Percentiles rank a stretch among this genome's conserved stretches.
phyloP scores from a whole-genome alignment of 2,113 vertebrate species.

The Haliaeetus leucogaster region DNA sequence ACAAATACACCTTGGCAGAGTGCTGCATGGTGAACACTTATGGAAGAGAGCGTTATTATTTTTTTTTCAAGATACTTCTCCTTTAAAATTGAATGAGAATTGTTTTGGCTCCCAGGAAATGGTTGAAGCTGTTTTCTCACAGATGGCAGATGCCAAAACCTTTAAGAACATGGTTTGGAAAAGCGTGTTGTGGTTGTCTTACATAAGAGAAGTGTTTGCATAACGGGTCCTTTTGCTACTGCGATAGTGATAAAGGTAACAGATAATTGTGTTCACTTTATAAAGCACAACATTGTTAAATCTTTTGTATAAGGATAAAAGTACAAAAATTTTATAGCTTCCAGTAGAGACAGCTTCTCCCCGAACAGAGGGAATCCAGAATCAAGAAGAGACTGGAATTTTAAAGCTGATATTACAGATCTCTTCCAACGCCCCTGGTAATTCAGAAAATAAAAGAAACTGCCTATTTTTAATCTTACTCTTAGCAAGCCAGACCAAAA shows the following conservation, averaged over 20 bases:
- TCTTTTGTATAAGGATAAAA: not conserved
- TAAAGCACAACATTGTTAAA: not conserved
- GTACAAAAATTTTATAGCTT: not conserved
- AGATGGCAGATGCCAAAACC: not conserved
- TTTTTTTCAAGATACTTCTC: not conserved
- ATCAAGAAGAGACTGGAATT: conserved; percentile 8
- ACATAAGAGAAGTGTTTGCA: not conserved
- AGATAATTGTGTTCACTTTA: not conserved
- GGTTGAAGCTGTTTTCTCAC: not conserved
- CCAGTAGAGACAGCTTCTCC: not conserved
- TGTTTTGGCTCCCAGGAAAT: not conserved
- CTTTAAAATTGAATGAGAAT: not conserved
- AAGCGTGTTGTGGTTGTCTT: not conserved
- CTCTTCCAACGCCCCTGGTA: not conserved
- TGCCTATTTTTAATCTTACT: not conserved
- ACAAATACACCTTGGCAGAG: not conserved
- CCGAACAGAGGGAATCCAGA: not conserved
- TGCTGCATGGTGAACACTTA: not conserved
- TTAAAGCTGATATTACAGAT: not conserved
- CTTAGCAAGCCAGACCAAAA: not conserved
- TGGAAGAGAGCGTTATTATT: not conserved
- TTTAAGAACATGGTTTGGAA: not conserved
- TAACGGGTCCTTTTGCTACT: not conserved
- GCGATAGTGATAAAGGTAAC: not conserved
- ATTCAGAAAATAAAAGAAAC: not conserved